Conservation (phyloP, 2,888 invertebrate genomes). For the Scelioninae gen. 2 region DNA sequence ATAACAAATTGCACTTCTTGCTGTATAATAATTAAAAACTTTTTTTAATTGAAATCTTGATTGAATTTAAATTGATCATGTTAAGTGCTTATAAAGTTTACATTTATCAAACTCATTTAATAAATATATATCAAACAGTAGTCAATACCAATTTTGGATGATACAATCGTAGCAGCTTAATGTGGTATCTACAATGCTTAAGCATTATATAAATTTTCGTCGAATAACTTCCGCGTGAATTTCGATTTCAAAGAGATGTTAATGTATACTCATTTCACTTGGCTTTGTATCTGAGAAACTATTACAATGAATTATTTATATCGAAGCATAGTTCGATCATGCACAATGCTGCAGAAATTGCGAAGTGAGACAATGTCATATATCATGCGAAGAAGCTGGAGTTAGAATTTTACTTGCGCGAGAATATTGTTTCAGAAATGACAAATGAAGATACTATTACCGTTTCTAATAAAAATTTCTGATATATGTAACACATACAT, state of each 20-base stretch:
- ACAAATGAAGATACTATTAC: too few species aligned
- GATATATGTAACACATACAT: too few species aligned
- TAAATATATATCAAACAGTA: too few species aligned
- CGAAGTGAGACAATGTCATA: conserved; percentile 30
- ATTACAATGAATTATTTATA: conserved; percentile 51
- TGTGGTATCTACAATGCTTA: not conserved
- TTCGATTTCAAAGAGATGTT: conserved; percentile 46
- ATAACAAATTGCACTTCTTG: too few species aligned
- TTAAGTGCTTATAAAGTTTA: too few species aligned
- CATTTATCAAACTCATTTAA: too few species aligned
- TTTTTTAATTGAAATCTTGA: too few species aligned
- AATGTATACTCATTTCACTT: conserved; percentile 32
- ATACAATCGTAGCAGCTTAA: too few species aligned
- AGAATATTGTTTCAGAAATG: conserved; percentile 40
- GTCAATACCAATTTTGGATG: too few species aligned
- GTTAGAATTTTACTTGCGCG: conserved; percentile 41
- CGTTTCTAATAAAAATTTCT: too few species aligned
- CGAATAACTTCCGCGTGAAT: conserved; percentile 27
- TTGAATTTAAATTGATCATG: too few species aligned
- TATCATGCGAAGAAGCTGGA: conserved; percentile 36
- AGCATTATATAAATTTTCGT: conserved; percentile 3
- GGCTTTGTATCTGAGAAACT: conserved; percentile 39
- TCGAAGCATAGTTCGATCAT: conserved; percentile 42
- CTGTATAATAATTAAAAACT: too few species aligned
- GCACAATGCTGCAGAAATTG: conserved; percentile 33